These are phyloP conservation scores for Pelobates cultripes DNA, from an alignment of 2,797 vertebrate species.

Conservation along the genomic window DNA sequence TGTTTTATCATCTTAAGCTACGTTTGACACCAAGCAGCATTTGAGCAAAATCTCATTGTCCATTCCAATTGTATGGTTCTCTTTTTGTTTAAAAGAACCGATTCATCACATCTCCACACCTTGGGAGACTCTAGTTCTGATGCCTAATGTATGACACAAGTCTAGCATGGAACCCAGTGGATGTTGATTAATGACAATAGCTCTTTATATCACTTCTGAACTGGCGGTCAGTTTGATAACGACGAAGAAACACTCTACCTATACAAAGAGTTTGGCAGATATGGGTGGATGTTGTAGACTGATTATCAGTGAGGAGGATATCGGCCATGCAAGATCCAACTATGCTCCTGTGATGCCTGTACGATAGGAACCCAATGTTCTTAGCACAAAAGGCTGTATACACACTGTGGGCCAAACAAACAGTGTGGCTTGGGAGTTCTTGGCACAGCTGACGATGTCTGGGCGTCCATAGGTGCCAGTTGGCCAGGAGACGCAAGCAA, in stretches of 20 bases:
- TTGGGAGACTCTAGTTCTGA: not conserved
- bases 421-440: not conserved
- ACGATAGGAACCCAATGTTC: not conserved
- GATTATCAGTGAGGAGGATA: conserved; percentile 32
- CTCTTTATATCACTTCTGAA: conserved; percentile 1
- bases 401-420: not conserved
- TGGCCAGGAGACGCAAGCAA: not conserved
- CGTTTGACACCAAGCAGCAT: too few species aligned
- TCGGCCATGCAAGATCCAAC: conserved; percentile 5
- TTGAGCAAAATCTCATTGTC: too few species aligned
- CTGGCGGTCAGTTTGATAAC: conserved; percentile 28
- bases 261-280: conserved; percentile 25
- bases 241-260: not conserved
- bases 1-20: too few species aligned
- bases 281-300: conserved; percentile 32
- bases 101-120: not conserved
- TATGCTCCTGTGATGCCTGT: conserved; percentile 24
- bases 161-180: not conserved
- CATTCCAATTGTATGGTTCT: not conserved
- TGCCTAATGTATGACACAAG: not conserved
- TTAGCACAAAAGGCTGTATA: conserved; percentile 10
- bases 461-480: conserved; percentile 4
- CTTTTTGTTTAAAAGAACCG: not conserved
- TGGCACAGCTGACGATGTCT: conserved; percentile 8
- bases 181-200: conserved; percentile 31